These are phyloP conservation scores for Chesias legatella DNA, from an alignment of 2,888 invertebrate species.

Conservation along the genomic window DNA sequence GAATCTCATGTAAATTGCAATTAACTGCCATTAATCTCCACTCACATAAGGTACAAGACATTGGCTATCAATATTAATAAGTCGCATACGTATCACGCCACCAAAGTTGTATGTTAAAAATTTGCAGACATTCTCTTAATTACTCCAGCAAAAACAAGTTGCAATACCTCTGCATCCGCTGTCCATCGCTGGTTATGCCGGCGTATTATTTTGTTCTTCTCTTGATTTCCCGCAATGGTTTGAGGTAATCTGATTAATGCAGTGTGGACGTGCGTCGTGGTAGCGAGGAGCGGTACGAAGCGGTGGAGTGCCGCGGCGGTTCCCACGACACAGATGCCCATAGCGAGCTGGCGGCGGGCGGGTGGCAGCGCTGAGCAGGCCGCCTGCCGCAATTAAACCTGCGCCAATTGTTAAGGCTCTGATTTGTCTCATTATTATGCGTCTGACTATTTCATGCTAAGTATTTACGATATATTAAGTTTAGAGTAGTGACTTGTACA, in stretches of 20 bases:
- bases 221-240: neutral
- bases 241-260: neutral
- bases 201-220: neutral
- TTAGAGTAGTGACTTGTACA: neutral
- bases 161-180: neutral
- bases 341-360: slow-evolving; percentile 32
- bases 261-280: slow-evolving; percentile 2
- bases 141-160: slow-evolving; percentile 17
- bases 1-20: slow-evolving; percentile 31
- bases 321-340: slow-evolving; percentile 74
- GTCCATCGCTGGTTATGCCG: slow-evolving; percentile 1
- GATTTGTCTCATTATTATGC: slow-evolving; percentile 22
- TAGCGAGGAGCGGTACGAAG: slow-evolving; percentile 30
- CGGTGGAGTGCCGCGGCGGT: slow-evolving; percentile 39
- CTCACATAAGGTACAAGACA: slow-evolving; percentile 31
- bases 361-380: no score
- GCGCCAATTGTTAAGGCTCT: slow-evolving; percentile 16
- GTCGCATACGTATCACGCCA: slow-evolving; percentile 43
- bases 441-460: slow-evolving; percentile 1
- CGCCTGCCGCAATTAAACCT: neutral
- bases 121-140: slow-evolving; percentile 48
- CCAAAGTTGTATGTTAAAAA: slow-evolving; percentile 50
- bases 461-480: slow-evolving; percentile 7
- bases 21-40: slow-evolving; percentile 27
- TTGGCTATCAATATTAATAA: slow-evolving; percentile 45